Evolutionary conservation across 2,797 vertebrate genomes (phyloP), one percentile per base, ranked within the genome.

Genomic region (Gymnoscopelus braueri): DNA sequence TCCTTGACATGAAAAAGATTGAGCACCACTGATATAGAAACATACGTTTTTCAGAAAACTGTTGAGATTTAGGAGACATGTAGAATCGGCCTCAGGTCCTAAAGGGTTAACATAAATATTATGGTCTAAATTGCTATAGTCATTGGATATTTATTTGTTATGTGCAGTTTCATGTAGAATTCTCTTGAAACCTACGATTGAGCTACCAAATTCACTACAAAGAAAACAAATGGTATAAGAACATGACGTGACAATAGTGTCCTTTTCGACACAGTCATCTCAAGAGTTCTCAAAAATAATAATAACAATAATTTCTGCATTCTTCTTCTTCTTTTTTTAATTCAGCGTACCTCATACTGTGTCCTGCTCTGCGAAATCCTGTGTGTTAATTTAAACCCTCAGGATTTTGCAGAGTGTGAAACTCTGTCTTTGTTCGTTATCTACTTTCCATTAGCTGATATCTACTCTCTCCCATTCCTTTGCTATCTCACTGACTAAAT

Each of bases 231-330:
- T 29, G 5, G 75, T 75, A 71, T 71, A 79, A 78, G 75, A 74
- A 78, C 85, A 81, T 80, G 82, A 75, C 77, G 74, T 74, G 63
- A 80, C 11, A 80, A 54, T 66, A 55, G 29, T 64, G 69, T 82
- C 85, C 72, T 79, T 69, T 86, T 80, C 74, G 14, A 78, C 81
- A 75, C 80, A 88, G 83, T 85, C 87, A 81, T 87, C 77, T 84
- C 69, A 86, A 78, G 78, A 75, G 84, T 79, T 86, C 88, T 35
- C 32, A 5, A 35, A 5, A 35, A 5, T 5, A 35, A 35, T 32
- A 32, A 32, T 32, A 32, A 32, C 1, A 35, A 35, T 6, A 35
- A 65, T 86, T 76, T 75, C 71, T 68, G 72, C 67, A 57, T 78
- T 79, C 78, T 83, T 9, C 76, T 78, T 79, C 78, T 83, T 9